Base-by-base conservation (phyloP, 2,797 vertebrate species). In the Smutsia temminckii region DNA sequence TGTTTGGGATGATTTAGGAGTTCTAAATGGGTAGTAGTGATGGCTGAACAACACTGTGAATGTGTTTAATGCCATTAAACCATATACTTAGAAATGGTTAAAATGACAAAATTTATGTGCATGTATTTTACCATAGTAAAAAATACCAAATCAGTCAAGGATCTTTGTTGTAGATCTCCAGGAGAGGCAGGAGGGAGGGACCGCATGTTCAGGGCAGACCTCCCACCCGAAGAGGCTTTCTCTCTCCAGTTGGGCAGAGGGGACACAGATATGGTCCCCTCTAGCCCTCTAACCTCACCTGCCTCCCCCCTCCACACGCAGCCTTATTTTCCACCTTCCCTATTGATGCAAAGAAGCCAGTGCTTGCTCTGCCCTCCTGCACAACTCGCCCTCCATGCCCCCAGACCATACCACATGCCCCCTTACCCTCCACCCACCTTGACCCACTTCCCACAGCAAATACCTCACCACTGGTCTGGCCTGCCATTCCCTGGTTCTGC, bases 281-380 rank as follows among this genome's bases (percentile, higher is more conserved):
- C 37, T 29, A 27, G 3, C 72, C 23, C 32, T 17, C 8, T 11
- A 14, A 6, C 20, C 53, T 63, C 32, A 11, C 25, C 63, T 3
- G 0, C 8, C 32, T 6, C 57, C 34, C 34, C 53, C n/a, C 34
- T 40, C 40, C 9, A 21, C 74, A 1, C 1, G 0, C 27, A 46
- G 63, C 32, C 37, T 75, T 21, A 17, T 20, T 71, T 57, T 29
- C 8, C 29, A 4, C 6, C 23, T 68, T 63, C 16, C n/a, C 68
- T 32, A 12, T 12, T 6, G 5, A 49, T 3, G 14, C 46, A 18
- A 34, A 55, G 57, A 90, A 63, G 71, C 32, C 71, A 17, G 42
- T 23, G 10, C 10, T 21, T 64, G 40, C 72, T 81, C 37, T 10
- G 11, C 7, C 49, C 69, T 61, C 46, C 51, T 23, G 7, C 5